These are phyloP conservation scores for Pterobdella sp. DNA, from an alignment of 2,888 invertebrate species.

Conservation along the genomic window DNA sequence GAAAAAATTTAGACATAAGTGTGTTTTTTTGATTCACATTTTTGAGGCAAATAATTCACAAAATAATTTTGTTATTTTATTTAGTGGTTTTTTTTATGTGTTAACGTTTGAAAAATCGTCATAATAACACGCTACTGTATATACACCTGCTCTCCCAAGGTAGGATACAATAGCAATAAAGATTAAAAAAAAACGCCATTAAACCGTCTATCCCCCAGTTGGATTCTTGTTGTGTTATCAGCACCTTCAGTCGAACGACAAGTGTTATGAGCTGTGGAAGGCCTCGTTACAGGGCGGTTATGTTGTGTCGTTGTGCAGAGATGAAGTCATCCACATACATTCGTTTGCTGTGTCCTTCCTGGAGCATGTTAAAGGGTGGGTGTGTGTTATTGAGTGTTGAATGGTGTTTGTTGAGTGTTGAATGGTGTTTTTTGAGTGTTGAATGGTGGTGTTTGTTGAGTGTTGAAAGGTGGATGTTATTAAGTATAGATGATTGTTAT, in stretches of 20 bases:
- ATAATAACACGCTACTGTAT: too few relatives aligned
- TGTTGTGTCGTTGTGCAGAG: conserved; percentile 86
- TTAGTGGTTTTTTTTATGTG: too few relatives aligned
- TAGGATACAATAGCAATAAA: too few relatives aligned
- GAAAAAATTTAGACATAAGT: too few relatives aligned
- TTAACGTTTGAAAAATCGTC: too few relatives aligned
- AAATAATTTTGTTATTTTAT: too few relatives aligned
- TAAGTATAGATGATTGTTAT: neutral
- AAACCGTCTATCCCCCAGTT: conserved; percentile 54
- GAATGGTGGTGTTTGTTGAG: conserved; percentile 16
- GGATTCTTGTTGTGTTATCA: conserved; percentile 85
- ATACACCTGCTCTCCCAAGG: too few relatives aligned
- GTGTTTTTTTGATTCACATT: too few relatives aligned
- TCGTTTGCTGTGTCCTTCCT: conserved; percentile 84
- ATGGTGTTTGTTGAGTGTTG: neutral
- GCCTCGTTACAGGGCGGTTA: conserved; percentile 84
- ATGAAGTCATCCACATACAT: conserved; percentile 93
- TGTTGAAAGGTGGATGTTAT: neutral
- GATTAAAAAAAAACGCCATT: too few relatives aligned
- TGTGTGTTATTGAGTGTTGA: neutral
- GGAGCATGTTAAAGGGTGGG: conserved; percentile 78
- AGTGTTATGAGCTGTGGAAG: conserved; percentile 65
- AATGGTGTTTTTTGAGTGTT: neutral
- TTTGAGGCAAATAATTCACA: too few relatives aligned
- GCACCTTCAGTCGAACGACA: conserved; percentile 62